Percentiles rank a stretch among this genome's conserved stretches.
Conservation (phyloP, 30 jellyfish, hydroid and myxozoan species). For the Chironex yamaguchii region DNA sequence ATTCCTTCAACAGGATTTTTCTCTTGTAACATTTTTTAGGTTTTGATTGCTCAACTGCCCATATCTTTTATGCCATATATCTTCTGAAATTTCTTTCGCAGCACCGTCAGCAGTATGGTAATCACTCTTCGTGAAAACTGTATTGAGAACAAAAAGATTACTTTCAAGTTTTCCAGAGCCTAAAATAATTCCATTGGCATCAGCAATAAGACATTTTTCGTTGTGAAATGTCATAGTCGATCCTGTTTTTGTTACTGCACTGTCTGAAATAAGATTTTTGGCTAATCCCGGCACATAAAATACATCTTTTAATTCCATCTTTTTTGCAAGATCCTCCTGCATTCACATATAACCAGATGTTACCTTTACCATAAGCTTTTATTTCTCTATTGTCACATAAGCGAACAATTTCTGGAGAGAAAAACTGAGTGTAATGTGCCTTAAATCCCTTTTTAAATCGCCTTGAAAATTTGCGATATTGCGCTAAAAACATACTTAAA, state of each 20-base stretch:
- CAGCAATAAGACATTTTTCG: no score
- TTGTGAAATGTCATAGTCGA: no score
- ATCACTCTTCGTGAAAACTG: neutral
- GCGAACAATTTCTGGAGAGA: slow-evolving; percentile 1
- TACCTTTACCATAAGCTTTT: slow-evolving; percentile 37
- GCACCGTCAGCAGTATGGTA: slow-evolving; percentile 22
- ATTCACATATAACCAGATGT: neutral
- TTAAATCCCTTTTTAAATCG: no score
- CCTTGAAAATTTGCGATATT: no score
- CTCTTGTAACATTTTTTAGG: slow-evolving; percentile 7
- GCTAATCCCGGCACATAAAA: slow-evolving; percentile 44
- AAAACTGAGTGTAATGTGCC: no score
- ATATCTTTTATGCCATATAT: slow-evolving; percentile 22
- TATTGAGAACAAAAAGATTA: no score
- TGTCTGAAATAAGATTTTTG: slow-evolving; percentile 17
- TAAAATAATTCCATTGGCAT: no score
- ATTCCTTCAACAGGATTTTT: slow-evolving; percentile 41
- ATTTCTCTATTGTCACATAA: slow-evolving; percentile 22
- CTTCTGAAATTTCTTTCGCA: neutral
- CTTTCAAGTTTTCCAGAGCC: no score
- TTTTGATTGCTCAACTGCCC: slow-evolving; percentile 12
- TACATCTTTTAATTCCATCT: slow-evolving; percentile 7
- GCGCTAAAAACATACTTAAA: no score
- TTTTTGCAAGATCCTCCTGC: slow-evolving; percentile 22
- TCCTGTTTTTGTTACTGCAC: no score